Conservation (phyloP, 2,797 vertebrate genomes). For the Syncerus caffer region DNA sequence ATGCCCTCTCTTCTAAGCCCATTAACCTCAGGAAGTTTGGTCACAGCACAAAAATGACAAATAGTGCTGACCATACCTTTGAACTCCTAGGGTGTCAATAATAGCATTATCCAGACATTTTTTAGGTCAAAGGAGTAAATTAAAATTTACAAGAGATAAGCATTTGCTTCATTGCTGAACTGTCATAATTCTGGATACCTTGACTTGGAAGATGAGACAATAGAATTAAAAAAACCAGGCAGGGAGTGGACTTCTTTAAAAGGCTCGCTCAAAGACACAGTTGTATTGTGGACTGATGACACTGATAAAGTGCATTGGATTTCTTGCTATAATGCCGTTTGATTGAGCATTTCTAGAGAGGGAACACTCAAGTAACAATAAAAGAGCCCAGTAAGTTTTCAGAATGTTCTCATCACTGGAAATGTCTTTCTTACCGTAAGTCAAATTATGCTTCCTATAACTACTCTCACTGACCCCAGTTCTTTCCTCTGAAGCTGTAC, state of each 20-base stretch:
- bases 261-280: background rate
- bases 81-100: background rate
- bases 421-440: conserved; percentile 9
- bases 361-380: background rate
- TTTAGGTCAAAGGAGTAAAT: conserved; percentile 27
- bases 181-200: background rate
- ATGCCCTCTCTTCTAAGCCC: background rate
- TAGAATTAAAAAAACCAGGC: background rate
- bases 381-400: background rate
- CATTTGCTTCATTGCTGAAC: conserved; percentile 16
- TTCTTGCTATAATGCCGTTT: background rate
- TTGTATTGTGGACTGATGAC: background rate
- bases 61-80: background rate
- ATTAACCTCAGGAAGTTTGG: conserved; percentile 18
- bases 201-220: conserved; percentile 2
- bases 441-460: background rate
- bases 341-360: background rate
- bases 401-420: conserved; percentile 17
- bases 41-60: background rate
- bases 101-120: background rate
- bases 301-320: background rate
- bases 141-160: conserved; percentile 33
- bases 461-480: background rate
- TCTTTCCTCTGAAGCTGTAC: background rate
- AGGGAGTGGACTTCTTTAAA: conserved; percentile 3